Base-by-base conservation (phyloP, 64 coral and sea anemone species). In the Montipora cactus region DNA sequence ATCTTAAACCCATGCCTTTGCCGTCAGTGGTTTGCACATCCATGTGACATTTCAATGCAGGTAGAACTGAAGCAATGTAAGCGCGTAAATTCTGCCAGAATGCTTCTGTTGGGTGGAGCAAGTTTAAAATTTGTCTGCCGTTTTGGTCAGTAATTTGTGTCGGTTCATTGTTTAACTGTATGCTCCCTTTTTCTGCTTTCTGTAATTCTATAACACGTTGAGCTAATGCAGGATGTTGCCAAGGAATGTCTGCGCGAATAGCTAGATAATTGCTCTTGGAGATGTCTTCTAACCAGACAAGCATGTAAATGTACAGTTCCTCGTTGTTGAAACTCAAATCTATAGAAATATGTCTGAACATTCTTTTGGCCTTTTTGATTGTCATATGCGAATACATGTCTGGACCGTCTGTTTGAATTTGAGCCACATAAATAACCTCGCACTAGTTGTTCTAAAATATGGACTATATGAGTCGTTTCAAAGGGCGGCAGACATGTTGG, bases 401-500 rank as follows among this genome's bases (percentile, higher is more conserved):
- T 71, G 11, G 51, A 44, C 93, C 93, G 91, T 1, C 88, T 51
- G 4, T 91, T 84, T 1, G 71, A 14, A 15, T 95, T 95, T 8
- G 59, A 70, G 3, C 94, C 94, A 70, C 75, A 87, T 0, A 95
- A 47, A 72, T 88, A 91, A 1, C 94, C 81, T 4, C 89, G 71
- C 23, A 91, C 74, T 11, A 80, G 71, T 28, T 95, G 94, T 81
- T 79, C 89, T n/a, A 95, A 14, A 2, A 84, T 73, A 44, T 95
- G 81, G 4, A 88, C 84, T 62, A 95, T 91, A 25, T 91, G 25
- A 28, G 25, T 28, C 25, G 25, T 28, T 28, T 28, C 28, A 28
- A 28, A 28, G 28, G 28, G 28, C 28, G 28, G 28, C 28, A 28
- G 28, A 28, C 28, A 28, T 28, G 28, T 28, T 28, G 28, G 28